phyloP scores from a whole-genome alignment of 2,797 vertebrate genomes.

The Diglossa cyanea region DNA sequence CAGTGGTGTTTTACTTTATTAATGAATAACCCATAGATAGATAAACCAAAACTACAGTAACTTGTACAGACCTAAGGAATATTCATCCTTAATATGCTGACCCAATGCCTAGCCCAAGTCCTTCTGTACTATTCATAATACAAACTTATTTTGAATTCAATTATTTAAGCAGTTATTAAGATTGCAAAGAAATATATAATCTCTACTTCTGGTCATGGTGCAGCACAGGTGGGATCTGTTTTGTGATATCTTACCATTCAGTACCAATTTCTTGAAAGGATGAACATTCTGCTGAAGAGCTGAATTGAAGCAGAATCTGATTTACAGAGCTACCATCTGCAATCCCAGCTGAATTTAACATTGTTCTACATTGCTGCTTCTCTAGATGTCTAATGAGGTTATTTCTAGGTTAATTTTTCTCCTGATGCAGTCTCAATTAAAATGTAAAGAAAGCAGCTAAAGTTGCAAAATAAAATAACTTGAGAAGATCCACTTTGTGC shows the following conservation, averaged over 20 bases:
- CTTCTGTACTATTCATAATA: background rate
- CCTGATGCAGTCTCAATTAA: constrained; percentile 30
- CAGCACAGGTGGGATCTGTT: background rate
- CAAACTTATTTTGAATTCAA: background rate
- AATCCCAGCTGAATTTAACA: background rate
- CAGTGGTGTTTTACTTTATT: background rate
- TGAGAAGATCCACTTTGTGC: background rate
- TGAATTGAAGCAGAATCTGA: background rate
- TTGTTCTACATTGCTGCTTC: background rate
- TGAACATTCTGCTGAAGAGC: background rate
- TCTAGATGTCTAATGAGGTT: constrained; percentile 16
- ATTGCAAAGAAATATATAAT: background rate
- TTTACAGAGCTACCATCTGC: background rate
- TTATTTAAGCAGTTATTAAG: background rate
- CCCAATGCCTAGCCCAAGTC: background rate
- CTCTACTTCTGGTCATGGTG: background rate
- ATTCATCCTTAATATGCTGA: background rate
- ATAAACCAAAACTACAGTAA: background rate
- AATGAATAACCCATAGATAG: background rate
- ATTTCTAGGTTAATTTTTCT: constrained; percentile 25
- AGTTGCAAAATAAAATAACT: background rate
- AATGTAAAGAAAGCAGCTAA: background rate
- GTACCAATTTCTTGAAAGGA: background rate
- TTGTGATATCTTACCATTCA: background rate
- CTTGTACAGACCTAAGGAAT: background rate